Evolutionary conservation across 2,888 invertebrate species (phyloP).

Genomic region (Phyllotreta striolata): DNA sequence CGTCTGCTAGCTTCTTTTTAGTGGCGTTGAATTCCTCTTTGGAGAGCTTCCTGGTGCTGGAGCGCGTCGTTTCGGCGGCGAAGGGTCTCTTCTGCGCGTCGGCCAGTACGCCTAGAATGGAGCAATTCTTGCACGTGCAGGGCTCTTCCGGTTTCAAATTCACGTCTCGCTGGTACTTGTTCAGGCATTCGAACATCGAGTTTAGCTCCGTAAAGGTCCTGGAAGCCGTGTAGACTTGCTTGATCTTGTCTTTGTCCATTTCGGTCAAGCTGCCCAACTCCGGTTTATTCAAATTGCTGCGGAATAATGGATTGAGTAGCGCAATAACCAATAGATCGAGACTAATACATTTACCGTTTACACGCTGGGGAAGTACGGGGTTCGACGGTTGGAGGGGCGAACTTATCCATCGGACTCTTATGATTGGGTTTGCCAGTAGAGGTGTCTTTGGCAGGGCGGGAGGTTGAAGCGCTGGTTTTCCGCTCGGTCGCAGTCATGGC

Average conservation of each 20-base stretch:
- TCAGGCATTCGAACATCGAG: constrained; percentile 51
- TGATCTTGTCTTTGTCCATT: constrained; percentile 32
- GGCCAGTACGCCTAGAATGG: constrained; percentile 55
- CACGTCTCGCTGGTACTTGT: constrained; percentile 42
- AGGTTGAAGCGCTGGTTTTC: constrained; percentile 2
- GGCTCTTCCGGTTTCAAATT: constrained; percentile 50
- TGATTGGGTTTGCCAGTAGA: constrained; percentile 5
- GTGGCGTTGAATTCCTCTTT: constrained; percentile 19
- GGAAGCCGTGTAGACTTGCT: constrained; percentile 53
- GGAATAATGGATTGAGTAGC: not conserved
- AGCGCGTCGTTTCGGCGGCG: constrained; percentile 42
- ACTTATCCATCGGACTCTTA: constrained; percentile 27
- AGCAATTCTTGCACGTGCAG: constrained; percentile 58
- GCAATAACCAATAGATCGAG: not conserved
- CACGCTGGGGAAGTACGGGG: not conserved
- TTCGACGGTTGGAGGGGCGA: constrained; percentile 28
- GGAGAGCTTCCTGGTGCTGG: constrained; percentile 4
- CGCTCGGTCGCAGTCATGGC: constrained; percentile 47
- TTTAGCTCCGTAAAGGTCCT: constrained; percentile 49
- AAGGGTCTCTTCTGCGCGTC: constrained; percentile 58
- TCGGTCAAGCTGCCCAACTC: constrained; percentile 8
- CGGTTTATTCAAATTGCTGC: not conserved
- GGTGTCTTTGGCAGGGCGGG: not conserved
- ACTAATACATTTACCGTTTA: not conserved
- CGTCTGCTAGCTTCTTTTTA: constrained; percentile 12